These are phyloP conservation scores for Aulostomus chinensis DNA, from an alignment of 2,797 vertebrate genomes.

Conservation along the genomic window DNA sequence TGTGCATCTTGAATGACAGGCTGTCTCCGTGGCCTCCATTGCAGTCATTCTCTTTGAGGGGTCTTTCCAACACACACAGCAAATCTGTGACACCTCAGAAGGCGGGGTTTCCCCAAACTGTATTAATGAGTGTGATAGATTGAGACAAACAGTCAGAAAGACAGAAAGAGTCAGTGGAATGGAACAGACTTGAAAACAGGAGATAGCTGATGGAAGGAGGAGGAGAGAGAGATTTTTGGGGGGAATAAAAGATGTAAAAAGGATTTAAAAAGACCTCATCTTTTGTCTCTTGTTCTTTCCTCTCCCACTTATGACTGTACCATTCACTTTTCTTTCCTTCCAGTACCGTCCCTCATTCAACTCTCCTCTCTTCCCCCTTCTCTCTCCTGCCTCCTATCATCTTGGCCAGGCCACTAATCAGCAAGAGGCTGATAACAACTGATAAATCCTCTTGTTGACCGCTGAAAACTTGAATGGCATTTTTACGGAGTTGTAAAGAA, in stretches of 20 bases:
- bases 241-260: no score
- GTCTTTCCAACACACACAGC: constrained; percentile 11
- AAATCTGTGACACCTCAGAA: constrained; percentile 38
- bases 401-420: constrained; percentile 69
- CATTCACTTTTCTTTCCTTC: no score
- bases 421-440: constrained; percentile 80
- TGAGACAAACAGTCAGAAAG: constrained; percentile 46
- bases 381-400: constrained; percentile 71
- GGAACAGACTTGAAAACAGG: constrained; percentile 67
- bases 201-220: constrained; percentile 54
- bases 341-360: no score
- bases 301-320: no score
- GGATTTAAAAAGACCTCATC: no score
- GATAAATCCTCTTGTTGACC: constrained; percentile 71
- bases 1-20: constrained; percentile 28
- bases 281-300: no score
- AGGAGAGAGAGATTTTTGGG: no score
- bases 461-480: constrained; percentile 50
- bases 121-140: constrained; percentile 56
- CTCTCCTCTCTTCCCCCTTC: constrained; percentile 63
- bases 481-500: constrained; percentile 61
- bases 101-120: constrained; percentile 36
- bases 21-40: constrained; percentile 17
- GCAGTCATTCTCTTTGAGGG: constrained; percentile 19
- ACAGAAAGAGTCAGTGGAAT: constrained; percentile 65